Conservation (phyloP, 2,113 vertebrate genomes). For the Gymnogyps californianus region DNA sequence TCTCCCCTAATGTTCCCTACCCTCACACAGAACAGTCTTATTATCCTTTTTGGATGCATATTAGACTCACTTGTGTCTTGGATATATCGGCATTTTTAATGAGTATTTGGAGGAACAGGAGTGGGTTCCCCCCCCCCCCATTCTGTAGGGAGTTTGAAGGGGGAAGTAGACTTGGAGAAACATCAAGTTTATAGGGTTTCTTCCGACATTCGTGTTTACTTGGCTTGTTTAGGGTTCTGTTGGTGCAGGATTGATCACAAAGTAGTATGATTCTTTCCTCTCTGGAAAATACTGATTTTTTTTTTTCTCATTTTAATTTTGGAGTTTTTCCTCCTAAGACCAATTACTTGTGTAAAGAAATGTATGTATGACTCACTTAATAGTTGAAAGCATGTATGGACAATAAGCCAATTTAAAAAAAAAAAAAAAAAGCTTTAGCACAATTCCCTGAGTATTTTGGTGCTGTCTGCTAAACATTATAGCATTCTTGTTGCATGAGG, state of each 20-base stretch:
- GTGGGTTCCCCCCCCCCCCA: accelerated
- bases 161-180: neutral
- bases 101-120: neutral
- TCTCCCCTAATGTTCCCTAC: neutral
- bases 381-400: neutral
- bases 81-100: neutral
- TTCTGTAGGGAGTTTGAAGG: neutral
- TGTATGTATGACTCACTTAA: neutral
- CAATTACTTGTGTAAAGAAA: neutral
- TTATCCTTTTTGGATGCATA: neutral
- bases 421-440: neutral
- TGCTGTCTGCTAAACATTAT: neutral
- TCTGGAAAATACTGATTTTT: neutral
- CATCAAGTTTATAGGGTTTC: neutral
- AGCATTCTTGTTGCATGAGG: neutral
- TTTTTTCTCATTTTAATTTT: neutral
- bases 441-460: neutral
- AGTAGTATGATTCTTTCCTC: neutral
- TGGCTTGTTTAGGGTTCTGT: neutral
- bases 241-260: neutral
- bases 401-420: neutral
- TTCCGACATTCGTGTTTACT: neutral
- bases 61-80: neutral
- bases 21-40: neutral
- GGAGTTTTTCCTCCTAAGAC: neutral